Conservation (phyloP, 1,140 invertebrate genomes). For the Nomia melanderi region DNA sequence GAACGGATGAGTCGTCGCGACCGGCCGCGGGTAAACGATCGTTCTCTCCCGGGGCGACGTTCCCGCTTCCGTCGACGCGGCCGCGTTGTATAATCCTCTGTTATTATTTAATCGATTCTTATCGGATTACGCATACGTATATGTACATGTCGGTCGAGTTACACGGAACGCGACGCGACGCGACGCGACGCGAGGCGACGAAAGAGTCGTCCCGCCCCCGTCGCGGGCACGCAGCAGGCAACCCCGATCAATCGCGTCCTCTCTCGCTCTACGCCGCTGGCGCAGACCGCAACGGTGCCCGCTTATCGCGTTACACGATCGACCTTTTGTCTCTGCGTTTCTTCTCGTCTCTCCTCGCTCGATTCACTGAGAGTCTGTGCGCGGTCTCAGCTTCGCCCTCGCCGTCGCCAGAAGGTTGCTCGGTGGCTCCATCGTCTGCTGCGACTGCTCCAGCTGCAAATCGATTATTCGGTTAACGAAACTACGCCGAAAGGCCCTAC, state of each 20-base stretch:
- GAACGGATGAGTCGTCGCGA: neutral
- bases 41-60: neutral
- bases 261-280: no score
- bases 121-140: conserved; percentile 43
- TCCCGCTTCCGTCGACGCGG: no score
- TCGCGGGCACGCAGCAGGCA: no score
- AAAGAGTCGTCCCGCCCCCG: no score
- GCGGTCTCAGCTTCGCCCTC: conserved; percentile 77
- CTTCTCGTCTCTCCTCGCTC: neutral
- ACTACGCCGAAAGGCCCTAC: no score
- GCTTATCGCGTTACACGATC: conserved; percentile 27
- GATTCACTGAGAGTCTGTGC: conserved; percentile 77
- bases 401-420: conserved; percentile 77
- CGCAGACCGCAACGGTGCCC: neutral
- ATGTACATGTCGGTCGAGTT: conserved; percentile 36
- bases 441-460: conserved; percentile 72
- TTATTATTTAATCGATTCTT: conserved; percentile 26
- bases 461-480: no score
- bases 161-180: conserved; percentile 13
- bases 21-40: no score
- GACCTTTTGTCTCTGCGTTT: conserved; percentile 1
- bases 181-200: conserved; percentile 7
- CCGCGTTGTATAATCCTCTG: conserved; percentile 8
- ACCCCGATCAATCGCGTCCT: conserved; percentile 22
- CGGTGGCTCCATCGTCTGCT: conserved; percentile 66